Evolutionary conservation across 2,797 vertebrate genomes (phyloP).

Genomic region (Limnodromus scolopaceus): DNA sequence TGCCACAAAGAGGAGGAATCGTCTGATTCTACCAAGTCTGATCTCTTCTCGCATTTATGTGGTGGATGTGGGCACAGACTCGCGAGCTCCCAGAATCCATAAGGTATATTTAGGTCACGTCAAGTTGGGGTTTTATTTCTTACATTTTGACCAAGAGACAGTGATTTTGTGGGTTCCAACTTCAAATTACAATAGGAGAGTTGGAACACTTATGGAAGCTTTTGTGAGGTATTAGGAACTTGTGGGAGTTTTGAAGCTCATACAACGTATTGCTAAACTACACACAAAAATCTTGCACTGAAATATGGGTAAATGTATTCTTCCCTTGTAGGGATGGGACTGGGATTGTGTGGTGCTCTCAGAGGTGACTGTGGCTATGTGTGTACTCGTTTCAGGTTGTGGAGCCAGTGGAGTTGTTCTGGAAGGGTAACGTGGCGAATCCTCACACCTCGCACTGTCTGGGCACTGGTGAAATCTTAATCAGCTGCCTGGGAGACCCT

Average conservation of each 20-base stretch:
- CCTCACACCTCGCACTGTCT: constrained; percentile 93
- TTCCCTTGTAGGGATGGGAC: background rate
- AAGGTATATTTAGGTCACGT: constrained; percentile 78
- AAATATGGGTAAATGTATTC: background rate
- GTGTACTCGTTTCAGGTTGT: constrained; percentile 77
- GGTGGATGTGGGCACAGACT: constrained; percentile 84
- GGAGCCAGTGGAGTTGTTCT: constrained; percentile 84
- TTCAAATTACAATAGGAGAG: background rate
- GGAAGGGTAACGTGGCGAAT: constrained; percentile 84
- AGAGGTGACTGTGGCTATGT: accelerated
- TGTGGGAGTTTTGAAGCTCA: background rate
- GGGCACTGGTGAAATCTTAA: constrained; percentile 90
- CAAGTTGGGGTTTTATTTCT: background rate
- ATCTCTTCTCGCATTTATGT: constrained; percentile 92
- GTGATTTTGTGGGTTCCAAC: background rate
- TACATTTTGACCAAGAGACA: background rate
- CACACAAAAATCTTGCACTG: background rate
- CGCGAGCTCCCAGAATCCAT: constrained; percentile 81
- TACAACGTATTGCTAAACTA: background rate
- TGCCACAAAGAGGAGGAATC: constrained; percentile 82
- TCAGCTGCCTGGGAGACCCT: constrained; percentile 89
- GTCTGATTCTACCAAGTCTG: constrained; percentile 87
- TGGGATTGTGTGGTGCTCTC: too few relatives aligned
- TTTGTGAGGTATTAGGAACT: background rate
- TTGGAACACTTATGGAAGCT: background rate